Evolutionary conservation across 2,113 vertebrate genomes (phyloP).

Genomic region (Entelurus aequoreus): DNA sequence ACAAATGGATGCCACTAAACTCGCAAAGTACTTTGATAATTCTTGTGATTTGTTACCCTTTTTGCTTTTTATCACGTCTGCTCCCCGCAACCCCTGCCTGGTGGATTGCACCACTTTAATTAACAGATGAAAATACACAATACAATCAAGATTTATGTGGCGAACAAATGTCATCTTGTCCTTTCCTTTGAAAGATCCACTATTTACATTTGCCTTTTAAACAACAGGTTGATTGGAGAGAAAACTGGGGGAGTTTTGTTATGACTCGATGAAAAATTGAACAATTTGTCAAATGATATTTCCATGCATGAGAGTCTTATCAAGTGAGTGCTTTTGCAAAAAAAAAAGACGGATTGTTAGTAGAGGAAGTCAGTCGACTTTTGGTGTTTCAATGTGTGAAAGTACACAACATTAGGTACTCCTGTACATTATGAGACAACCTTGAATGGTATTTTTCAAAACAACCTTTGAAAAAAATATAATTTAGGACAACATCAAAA

Average conservation of each 20-base stretch:
- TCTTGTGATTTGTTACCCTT: conserved; percentile 6
- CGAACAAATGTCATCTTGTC: too few relatives aligned
- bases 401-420: neutral
- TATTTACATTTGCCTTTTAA: neutral
- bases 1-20: conserved; percentile 8
- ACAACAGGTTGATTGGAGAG: neutral
- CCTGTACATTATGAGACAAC: too few relatives aligned
- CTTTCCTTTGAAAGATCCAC: neutral
- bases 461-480: too few relatives aligned
- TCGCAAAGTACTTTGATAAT: conserved; percentile 14
- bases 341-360: neutral
- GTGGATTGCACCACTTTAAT: neutral
- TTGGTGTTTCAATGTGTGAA: neutral
- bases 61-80: neutral
- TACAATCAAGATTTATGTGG: neutral
- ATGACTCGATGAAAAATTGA: neutral
- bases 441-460: too few relatives aligned
- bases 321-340: neutral
- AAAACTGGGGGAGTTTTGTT: neutral
- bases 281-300: neutral
- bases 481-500: too few relatives aligned
- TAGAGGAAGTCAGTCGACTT: neutral
- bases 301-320: neutral
- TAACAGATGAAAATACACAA: neutral
- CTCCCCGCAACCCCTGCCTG: neutral